These are phyloP conservation scores for Myotis findleyi DNA, from an alignment of 2,797 vertebrate genomes.

Conservation along the genomic window DNA sequence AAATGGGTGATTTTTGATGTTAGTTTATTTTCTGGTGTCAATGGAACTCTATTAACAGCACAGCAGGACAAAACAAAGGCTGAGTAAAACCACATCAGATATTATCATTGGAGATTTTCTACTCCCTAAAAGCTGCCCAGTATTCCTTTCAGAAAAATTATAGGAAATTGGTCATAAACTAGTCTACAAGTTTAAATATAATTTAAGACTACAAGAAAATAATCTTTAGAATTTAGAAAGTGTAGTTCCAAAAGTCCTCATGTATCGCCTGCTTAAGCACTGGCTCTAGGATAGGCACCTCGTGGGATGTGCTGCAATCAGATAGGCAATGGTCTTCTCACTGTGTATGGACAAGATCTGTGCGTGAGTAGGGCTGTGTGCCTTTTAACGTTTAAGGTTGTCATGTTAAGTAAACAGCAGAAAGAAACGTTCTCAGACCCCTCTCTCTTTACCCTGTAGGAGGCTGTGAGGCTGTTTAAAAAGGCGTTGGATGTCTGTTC, in stretches of 20 bases:
- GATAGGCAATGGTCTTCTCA: fast-evolving
- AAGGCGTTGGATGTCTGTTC: constrained; percentile 81
- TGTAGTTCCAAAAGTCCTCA: neutral
- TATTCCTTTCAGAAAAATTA: constrained; percentile 18
- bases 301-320: neutral
- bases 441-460: constrained; percentile 79
- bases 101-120: neutral
- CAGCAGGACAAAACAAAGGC: neutral
- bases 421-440: neutral
- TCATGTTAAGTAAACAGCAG: constrained; percentile 4
- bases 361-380: neutral
- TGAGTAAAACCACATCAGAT: neutral
- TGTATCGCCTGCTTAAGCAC: neutral
- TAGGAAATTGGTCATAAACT: constrained; percentile 30
- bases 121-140: neutral
- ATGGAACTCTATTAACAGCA: neutral
- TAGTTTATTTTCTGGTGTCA: constrained; percentile 31
- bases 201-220: neutral
- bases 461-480: constrained; percentile 87
- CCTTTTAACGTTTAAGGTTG: constrained; percentile 3
- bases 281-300: neutral
- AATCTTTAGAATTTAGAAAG: constrained; percentile 38
- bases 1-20: constrained; percentile 38
- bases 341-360: neutral
- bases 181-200: neutral